phyloP scores from a whole-genome alignment of 2,113 vertebrate genomes.

The Hypocryptadius cinnamomeus region DNA sequence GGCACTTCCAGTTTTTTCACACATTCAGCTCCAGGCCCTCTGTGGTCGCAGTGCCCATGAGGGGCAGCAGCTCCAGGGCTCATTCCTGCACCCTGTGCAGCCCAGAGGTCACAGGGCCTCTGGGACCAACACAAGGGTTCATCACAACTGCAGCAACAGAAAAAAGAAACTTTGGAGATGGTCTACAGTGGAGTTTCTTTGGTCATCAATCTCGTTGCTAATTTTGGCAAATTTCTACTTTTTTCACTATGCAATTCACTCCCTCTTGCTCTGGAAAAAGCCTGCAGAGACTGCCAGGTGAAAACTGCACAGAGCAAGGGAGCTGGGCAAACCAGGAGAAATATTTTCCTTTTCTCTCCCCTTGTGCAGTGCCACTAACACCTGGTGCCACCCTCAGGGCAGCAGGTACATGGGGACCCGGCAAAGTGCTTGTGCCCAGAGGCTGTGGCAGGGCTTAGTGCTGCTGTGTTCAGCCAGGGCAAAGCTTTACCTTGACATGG shows the following conservation, averaged over 20 bases:
- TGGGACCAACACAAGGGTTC: too few species aligned
- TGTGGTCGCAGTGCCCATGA: rapidly evolving
- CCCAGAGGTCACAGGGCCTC: rapidly evolving
- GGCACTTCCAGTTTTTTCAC: not conserved
- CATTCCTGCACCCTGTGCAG: rapidly evolving
- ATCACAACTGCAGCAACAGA: not conserved
- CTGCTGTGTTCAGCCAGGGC: not conserved
- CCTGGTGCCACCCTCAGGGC: not conserved
- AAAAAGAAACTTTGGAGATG: not conserved
- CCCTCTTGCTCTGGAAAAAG: not conserved
- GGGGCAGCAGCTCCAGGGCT: not conserved
- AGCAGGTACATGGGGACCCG: not conserved
- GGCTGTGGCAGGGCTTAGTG: not conserved
- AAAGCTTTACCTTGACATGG: not conserved
- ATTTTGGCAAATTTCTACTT: not conserved
- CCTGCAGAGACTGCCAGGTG: not conserved
- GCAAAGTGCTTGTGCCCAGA: not conserved
- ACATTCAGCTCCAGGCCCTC: not conserved
- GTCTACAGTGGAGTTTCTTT: not conserved
- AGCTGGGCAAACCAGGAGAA: not conserved
- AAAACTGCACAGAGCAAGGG: not conserved
- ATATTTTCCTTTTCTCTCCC: not conserved
- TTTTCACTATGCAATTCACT: not conserved
- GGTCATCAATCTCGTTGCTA: not conserved
- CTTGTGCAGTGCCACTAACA: not conserved